Conservation (phyloP, 2,113 vertebrate species). For the Cheirogaleus medius region DNA sequence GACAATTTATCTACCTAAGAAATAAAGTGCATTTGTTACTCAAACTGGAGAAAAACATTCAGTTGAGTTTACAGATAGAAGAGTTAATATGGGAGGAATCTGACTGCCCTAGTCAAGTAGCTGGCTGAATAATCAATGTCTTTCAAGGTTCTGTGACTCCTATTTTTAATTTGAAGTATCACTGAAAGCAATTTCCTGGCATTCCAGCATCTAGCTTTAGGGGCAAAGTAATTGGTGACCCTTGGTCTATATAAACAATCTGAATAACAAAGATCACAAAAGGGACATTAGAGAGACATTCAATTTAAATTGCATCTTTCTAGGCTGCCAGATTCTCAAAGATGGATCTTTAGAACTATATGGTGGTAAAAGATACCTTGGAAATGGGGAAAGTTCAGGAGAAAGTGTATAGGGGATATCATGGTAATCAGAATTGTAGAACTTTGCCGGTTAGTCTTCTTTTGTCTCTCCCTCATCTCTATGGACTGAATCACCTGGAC, state of each 20-base stretch:
- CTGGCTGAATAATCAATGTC: constrained; percentile 65
- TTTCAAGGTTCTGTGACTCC: constrained; percentile 69
- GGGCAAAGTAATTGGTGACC: constrained; percentile 81
- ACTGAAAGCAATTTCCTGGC: constrained; percentile 78
- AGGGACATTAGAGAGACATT: constrained; percentile 49
- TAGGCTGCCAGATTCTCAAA: constrained; percentile 42
- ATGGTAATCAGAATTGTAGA: background rate
- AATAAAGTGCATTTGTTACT: constrained; percentile 36
- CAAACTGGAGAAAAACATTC: background rate
- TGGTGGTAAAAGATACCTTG: background rate
- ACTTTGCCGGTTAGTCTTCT: background rate
- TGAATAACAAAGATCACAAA: constrained; percentile 74
- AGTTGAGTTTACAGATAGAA: background rate
- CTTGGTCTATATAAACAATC: constrained; percentile 74
- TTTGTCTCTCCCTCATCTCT: background rate
- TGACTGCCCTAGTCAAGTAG: constrained; percentile 37
- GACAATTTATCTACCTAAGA: background rate
- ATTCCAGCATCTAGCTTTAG: constrained; percentile 69
- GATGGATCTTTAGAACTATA: background rate
- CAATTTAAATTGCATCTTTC: constrained; percentile 67
- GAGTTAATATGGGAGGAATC: background rate
- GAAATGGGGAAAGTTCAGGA: background rate
- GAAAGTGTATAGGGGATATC: too few species aligned
- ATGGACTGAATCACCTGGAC: background rate
- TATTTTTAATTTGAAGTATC: constrained; percentile 78